Base-by-base conservation (phyloP, 2,888 invertebrate genomes). In the Nipponacmea schrenckii region DNA sequence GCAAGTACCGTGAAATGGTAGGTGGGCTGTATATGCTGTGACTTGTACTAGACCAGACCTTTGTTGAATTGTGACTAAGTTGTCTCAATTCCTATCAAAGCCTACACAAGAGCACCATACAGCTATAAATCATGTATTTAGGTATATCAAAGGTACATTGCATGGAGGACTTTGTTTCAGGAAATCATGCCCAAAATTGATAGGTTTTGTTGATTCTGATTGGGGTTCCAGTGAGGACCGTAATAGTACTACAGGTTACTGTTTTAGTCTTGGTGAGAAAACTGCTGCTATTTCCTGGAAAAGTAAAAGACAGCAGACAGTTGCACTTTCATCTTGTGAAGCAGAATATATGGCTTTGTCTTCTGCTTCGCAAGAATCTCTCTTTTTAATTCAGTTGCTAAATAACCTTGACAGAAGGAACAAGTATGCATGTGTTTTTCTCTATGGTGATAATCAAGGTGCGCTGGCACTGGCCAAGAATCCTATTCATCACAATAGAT, bases 101-200 rank as follows among this genome's bases (percentile, higher is more conserved):
- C 71, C 71, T n/a, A 24, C 15, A 12, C 45, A 63, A 4, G 44
- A 26, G n/a, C 71, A 71, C n/a, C 62, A 62, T 67, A 62, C 27
- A 31, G 71, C 71, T 44, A 45, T 63, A n/a, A 68, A 68, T 45
- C 71, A 71, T 62, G 71, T 71, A 45, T 27, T 71, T 27, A 67
- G 71, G 24, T 71, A 71, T 26, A n/a, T 71, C 20, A 68, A 68
- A 44, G 68, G 63, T 12, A 44, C 65, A 39, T 24, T 64, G 31
- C 20, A 70, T 63, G 56, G 45, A 26, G 64, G 20, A 20, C 24
- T n/a, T n/a, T 68, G 17, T 62, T 67, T 27, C 50, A 71, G 71
- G 39, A 71, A 71, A 31, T 31, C 31, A 31, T 31, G n/a, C n/a
- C n/a, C 27, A 1, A 62, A 4, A 27, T 62, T 62, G 27, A 27